Percentiles rank a stretch among this genome's conserved stretches.
Evolutionary conservation across 1,140 invertebrate species (phyloP).

Genomic region (Heliconius hewitsoni): DNA sequence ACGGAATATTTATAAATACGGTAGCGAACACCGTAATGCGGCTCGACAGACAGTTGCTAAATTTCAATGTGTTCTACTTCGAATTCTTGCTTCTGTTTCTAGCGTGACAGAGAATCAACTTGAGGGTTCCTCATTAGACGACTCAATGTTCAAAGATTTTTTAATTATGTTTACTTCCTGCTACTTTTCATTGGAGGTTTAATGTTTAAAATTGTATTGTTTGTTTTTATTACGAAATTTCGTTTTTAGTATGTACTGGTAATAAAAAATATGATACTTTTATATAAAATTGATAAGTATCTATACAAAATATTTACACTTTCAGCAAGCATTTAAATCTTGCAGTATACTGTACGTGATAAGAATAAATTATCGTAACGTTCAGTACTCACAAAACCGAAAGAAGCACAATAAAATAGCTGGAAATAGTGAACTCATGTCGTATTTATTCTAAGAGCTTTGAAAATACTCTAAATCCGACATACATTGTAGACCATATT

Average conservation of each 20-base stretch:
- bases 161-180: neutral
- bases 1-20: constrained; percentile 78
- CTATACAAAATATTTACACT: neutral
- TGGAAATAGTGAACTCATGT: constrained; percentile 46
- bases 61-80: constrained; percentile 79
- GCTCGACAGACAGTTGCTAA: constrained; percentile 77
- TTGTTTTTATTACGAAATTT: neutral
- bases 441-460: constrained; percentile 58
- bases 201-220: neutral
- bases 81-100: constrained; percentile 67
- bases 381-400: constrained; percentile 30
- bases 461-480: constrained; percentile 65
- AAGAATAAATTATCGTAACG: constrained; percentile 28
- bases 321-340: neutral
- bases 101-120: constrained; percentile 57
- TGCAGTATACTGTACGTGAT: constrained; percentile 19
- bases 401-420: constrained; percentile 31
- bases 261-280: neutral
- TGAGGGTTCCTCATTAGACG: constrained; percentile 42
- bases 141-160: constrained; percentile 14
- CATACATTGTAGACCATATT: constrained; percentile 63
- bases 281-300: neutral
- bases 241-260: neutral
- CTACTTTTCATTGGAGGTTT: neutral
- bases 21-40: constrained; percentile 72